Conservation (phyloP, 2,113 vertebrate genomes). For the Oncorhynchus mykiss region DNA sequence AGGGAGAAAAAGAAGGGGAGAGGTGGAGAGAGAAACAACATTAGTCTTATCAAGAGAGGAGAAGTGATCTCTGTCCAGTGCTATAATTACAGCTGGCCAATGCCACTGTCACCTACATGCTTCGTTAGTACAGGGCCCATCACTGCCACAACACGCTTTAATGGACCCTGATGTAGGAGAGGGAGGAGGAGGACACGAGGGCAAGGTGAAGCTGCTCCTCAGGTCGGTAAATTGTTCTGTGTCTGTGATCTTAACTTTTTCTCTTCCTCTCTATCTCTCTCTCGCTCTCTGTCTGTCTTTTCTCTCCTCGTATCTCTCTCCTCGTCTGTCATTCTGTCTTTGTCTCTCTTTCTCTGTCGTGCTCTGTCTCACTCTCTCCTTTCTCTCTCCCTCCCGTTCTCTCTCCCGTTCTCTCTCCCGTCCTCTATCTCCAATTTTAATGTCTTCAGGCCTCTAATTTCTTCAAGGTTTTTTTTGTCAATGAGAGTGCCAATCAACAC, state of each 20-base stretch:
- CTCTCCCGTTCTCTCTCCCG: constrained; percentile 13
- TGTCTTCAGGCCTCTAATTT: too few relatives aligned
- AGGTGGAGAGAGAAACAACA: background rate
- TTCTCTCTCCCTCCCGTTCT: too few relatives aligned
- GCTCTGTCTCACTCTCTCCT: too few relatives aligned
- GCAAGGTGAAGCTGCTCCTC: constrained; percentile 16
- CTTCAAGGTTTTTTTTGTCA: too few relatives aligned
- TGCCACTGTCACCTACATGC: constrained; percentile 21
- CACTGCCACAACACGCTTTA: constrained; percentile 33
- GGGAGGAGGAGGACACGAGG: constrained; percentile 17
- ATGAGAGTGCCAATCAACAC: too few relatives aligned
- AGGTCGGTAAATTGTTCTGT: background rate
- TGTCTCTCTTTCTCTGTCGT: too few relatives aligned
- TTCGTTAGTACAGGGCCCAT: constrained; percentile 29
- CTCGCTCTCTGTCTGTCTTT: too few relatives aligned
- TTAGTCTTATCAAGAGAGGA: background rate
- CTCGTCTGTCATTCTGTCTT: too few relatives aligned
- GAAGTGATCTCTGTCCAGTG: constrained; percentile 1
- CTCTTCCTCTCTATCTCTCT: too few relatives aligned
- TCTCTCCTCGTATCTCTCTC: background rate
- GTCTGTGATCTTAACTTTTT: too few relatives aligned
- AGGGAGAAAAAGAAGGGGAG: constrained; percentile 1
- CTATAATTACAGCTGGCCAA: constrained; percentile 32
- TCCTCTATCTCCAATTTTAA: background rate
- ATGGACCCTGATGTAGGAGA: constrained; percentile 18